Evolutionary conservation across 1,140 invertebrate genomes (phyloP).

Genomic region (Tetramorium simillimum): DNA sequence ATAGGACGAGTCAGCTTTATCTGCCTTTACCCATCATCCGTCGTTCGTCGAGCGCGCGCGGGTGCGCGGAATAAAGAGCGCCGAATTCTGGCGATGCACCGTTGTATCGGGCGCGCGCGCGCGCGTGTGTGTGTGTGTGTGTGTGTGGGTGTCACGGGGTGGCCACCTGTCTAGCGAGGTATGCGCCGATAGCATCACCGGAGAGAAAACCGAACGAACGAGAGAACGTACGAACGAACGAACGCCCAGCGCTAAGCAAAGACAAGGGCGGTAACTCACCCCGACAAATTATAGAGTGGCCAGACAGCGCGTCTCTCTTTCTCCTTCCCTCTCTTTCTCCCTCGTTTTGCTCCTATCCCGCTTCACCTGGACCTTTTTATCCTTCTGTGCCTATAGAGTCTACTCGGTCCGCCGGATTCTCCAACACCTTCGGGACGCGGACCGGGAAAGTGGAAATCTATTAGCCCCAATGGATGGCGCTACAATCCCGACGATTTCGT

Average conservation of each 20-base stretch:
- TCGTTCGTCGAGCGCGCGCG: conserved; percentile 29
- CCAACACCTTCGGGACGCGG: neutral
- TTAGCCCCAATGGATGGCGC: neutral
- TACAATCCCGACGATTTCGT: too few species aligned
- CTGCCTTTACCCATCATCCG: conserved; percentile 37
- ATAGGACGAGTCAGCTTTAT: conserved; percentile 41
- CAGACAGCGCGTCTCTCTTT: conserved; percentile 80
- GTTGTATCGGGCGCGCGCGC: conserved; percentile 69
- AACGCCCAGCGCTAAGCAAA: conserved; percentile 83
- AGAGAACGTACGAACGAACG: conserved; percentile 65
- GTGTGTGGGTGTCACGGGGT: conserved; percentile 82
- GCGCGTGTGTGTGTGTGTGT: conserved; percentile 77
- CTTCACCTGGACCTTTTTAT: conserved; percentile 28
- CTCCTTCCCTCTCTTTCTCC: conserved; percentile 52
- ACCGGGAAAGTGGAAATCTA: neutral
- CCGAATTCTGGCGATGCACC: conserved; percentile 52
- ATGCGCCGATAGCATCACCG: conserved; percentile 83
- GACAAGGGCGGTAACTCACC: conserved; percentile 84
- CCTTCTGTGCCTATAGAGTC: neutral
- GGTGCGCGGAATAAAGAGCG: conserved; percentile 35
- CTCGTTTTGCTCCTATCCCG: conserved; percentile 47
- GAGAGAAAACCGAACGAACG: conserved; percentile 73
- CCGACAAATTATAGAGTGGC: conserved; percentile 85
- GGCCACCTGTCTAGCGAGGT: conserved; percentile 84
- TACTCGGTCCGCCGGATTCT: conserved; percentile 3